These are phyloP conservation scores for Muntiacus reevesi DNA, from an alignment of 2,113 vertebrate genomes.

Conservation along the genomic window DNA sequence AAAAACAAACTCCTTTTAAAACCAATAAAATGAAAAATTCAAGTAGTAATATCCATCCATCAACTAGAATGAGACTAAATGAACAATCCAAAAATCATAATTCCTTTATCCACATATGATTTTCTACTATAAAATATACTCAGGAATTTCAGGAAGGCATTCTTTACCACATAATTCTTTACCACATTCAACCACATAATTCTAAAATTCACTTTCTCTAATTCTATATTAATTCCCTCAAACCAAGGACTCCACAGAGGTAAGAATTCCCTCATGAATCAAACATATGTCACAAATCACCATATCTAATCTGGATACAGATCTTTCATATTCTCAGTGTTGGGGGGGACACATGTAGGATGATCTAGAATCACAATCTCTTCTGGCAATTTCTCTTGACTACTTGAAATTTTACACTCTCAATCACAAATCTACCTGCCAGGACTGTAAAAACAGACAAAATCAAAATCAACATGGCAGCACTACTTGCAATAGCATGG, in stretches of 20 bases:
- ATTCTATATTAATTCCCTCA: neutral
- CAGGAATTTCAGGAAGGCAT: neutral
- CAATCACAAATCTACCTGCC: neutral
- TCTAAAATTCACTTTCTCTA: neutral
- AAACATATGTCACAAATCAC: neutral
- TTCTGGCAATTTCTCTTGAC: neutral
- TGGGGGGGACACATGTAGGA: neutral
- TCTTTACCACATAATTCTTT: neutral
- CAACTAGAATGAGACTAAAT: neutral
- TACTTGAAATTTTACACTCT: neutral
- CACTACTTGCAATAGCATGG: neutral
- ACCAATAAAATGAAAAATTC: neutral
- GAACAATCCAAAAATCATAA: neutral
- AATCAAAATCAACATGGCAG: neutral
- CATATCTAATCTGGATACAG: neutral
- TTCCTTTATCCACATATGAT: neutral
- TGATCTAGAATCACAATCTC: neutral
- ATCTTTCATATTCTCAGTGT: neutral
- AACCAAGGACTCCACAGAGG: neutral
- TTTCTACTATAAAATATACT: slow-evolving; percentile 25
- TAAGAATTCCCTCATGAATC: neutral
- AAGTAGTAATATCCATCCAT: neutral
- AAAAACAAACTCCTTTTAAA: neutral
- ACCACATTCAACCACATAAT: neutral
- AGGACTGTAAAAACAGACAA: neutral